Evolutionary conservation across 2,797 vertebrate species (phyloP).

Genomic region (Schizopygopsis pylzovi): DNA sequence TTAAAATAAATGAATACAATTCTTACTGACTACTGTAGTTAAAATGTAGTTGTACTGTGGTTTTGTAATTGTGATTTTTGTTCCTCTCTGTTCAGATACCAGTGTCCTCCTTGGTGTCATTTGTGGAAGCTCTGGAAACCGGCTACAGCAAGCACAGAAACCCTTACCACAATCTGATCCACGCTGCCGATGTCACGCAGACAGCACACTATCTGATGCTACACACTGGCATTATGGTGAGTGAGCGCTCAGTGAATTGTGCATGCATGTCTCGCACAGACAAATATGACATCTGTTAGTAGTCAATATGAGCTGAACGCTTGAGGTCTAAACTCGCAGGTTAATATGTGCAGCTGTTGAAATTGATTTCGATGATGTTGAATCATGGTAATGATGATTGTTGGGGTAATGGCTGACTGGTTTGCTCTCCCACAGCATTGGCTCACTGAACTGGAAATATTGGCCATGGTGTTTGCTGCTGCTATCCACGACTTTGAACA

Average conservation of each 20-base stretch:
- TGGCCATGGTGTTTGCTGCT: constrained; percentile 98
- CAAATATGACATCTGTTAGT: constrained; percentile 30
- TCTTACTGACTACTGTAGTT: neutral
- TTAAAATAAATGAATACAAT: neutral
- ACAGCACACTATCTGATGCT: constrained; percentile 98
- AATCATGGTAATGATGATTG: neutral
- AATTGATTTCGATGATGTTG: neutral
- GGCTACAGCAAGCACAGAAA: constrained; percentile 98
- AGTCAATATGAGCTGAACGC: neutral
- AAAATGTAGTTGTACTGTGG: neutral
- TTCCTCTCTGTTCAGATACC: constrained; percentile 81
- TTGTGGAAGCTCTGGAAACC: constrained; percentile 88
- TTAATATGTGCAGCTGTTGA: constrained; percentile 10
- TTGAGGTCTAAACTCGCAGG: constrained; percentile 4
- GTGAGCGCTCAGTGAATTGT: constrained; percentile 23
- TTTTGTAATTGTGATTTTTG: neutral
- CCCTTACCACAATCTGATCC: constrained; percentile 96
- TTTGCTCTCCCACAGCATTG: constrained; percentile 83
- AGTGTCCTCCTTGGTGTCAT: constrained; percentile 86
- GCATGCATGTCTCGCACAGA: constrained; percentile 1
- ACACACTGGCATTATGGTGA: constrained; percentile 97
- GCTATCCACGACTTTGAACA: constrained; percentile 98
- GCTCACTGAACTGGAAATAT: constrained; percentile 98
- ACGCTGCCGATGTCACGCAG: constrained; percentile 96
- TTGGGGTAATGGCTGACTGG: constrained; percentile 29